Conservation (phyloP, 2,113 vertebrate species). For the Zosterops lateralis region DNA sequence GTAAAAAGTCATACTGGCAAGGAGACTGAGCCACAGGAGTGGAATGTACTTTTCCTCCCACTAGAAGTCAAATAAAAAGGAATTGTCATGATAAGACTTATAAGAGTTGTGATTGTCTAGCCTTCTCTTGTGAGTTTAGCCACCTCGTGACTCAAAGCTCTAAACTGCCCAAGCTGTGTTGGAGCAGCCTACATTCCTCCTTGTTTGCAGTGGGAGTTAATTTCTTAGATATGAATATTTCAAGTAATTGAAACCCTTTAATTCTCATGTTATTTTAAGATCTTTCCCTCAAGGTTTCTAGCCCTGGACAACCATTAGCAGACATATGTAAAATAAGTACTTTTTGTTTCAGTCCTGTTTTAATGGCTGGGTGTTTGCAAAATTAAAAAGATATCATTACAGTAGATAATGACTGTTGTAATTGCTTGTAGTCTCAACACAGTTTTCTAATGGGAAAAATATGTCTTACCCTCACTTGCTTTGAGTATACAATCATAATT, state of each 20-base stretch:
- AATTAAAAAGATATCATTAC: conserved; percentile 29
- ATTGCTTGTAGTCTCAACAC: conserved; percentile 31
- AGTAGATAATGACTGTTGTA: conserved; percentile 36
- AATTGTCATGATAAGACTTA: neutral
- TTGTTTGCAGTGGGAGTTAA: neutral
- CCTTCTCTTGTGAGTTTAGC: neutral
- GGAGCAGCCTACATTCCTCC: neutral
- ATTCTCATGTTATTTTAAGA: conserved; percentile 32
- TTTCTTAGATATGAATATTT: conserved; percentile 1
- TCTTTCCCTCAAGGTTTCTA: neutral
- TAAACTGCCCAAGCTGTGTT: neutral
- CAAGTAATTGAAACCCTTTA: conserved; percentile 7
- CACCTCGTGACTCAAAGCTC: neutral
- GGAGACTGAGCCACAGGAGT: neutral
- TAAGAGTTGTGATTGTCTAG: neutral
- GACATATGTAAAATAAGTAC: neutral
- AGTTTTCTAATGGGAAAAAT: conserved; percentile 16
- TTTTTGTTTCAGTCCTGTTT: conserved; percentile 21
- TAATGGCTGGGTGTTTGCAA: conserved; percentile 31
- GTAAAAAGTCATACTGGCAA: neutral
- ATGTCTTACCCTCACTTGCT: neutral
- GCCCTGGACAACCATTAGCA: neutral
- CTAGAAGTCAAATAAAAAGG: neutral
- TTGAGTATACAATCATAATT: neutral
- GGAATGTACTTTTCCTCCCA: neutral